A percentile compares a stretch with the other conserved stretches of the same genome.
These are phyloP conservation scores for Boloria selene DNA, from an alignment of 2,888 invertebrate genomes.

Conservation along the genomic window DNA sequence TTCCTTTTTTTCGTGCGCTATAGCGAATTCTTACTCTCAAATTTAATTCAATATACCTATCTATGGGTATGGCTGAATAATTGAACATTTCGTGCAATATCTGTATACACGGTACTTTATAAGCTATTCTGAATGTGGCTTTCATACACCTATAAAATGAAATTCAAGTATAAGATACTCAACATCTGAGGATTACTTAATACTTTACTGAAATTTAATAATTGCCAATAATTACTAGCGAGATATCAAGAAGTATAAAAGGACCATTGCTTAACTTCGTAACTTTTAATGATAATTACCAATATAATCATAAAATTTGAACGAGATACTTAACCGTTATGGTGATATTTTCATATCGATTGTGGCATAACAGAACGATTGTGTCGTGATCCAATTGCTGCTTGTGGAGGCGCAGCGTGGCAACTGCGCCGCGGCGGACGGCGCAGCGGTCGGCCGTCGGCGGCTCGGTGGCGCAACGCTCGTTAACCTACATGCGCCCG, in stretches of 20 bases:
- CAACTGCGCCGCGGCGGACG: conserved; percentile 38
- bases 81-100: no score
- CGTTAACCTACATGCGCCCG: conserved; percentile 73
- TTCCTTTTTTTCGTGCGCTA: no score
- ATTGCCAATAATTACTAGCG: neutral
- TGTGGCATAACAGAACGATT: conserved; percentile 46
- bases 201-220: no score
- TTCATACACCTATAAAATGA: no score
- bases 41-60: no score
- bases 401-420: conserved; percentile 41
- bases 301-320: conserved; percentile 27
- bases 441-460: conserved; percentile 37
- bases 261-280: conserved; percentile 22
- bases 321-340: conserved; percentile 31
- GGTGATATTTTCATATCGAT: conserved; percentile 40
- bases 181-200: no score
- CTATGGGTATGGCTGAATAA: no score
- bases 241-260: neutral
- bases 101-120: no score
- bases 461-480: conserved; percentile 61
- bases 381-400: conserved; percentile 54
- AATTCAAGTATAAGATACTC: no score
- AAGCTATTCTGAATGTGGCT: no score
- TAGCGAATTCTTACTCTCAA: no score
- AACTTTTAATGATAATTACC: conserved; percentile 21